Base-by-base conservation (phyloP, 2,113 vertebrate species). In the Scatophagus argus region DNA sequence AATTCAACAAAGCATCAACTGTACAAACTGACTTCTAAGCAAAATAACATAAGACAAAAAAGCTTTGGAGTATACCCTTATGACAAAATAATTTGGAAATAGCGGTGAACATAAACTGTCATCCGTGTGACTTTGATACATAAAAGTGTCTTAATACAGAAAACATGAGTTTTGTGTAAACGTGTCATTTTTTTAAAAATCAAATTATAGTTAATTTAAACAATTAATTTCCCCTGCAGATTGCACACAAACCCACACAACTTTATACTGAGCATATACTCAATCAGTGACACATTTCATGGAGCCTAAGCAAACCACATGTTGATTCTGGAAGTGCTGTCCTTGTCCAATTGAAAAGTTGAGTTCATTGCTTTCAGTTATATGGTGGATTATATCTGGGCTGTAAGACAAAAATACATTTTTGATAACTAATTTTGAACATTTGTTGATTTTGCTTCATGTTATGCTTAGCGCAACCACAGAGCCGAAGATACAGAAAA, bases 391-490 rank as follows among this genome's bases (percentile, higher is more conserved):
- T 90, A 92, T 89, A 79, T 87, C 89, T 91, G 79, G 94, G 94
- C 95, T 95, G 95, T 91, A 95, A 95, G 81, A 95, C 88, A 95
- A 94, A 69, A 94, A 94, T 87, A 92, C 61, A 90, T 77, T 81
- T 88, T 87, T 85, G 66, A 84, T 84, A 77, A 85, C 67, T 79
- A 52, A 19, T 49, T 58, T 74, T 76, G 55, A 52, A 77, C 38
- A 73, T 55, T 54, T 51, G 21, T 38, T 19, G 5, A 63, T 47
- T 46, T n/a, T 27, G 36, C 1, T 66, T 58, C 14, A 63, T 60
- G 76, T 61, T 39, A 75, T 79, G 54, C 32, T 73, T 68, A 56
- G 54, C 74, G 72, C 29, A 56, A 58, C 70, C 74, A 79, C 82
- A 83, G 86, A 87, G 70, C 59, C 77, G 44, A 74, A 74, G 71